Conservation (phyloP, 2,113 vertebrate species). For the Hystrix cristata region DNA sequence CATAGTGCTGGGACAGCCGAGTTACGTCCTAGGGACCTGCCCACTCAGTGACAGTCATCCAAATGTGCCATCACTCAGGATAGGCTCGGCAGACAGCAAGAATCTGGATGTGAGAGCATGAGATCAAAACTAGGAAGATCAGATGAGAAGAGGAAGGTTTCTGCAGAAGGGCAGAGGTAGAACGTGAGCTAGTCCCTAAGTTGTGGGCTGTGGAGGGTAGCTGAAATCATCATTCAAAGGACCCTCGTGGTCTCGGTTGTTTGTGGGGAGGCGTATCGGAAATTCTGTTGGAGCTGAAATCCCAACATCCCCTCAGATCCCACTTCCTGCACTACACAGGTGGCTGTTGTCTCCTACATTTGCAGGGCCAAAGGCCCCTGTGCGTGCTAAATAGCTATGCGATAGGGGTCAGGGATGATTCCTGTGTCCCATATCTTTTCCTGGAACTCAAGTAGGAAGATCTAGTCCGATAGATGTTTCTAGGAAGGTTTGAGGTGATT, state of each 20-base stretch:
- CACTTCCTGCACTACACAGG: neutral
- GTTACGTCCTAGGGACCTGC: neutral
- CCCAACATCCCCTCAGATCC: neutral
- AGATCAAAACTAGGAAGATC: neutral
- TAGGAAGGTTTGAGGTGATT: neutral
- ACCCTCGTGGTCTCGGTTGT: constrained; percentile 27
- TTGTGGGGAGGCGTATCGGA: neutral
- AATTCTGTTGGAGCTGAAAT: neutral
- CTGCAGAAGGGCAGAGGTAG: neutral
- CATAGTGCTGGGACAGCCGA: neutral
- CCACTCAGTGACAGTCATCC: neutral
- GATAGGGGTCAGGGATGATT: neutral
- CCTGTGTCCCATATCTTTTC: neutral
- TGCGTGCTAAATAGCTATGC: constrained; percentile 14
- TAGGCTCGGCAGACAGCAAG: neutral
- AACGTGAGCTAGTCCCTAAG: neutral
- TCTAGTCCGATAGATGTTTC: neutral
- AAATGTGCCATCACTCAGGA: neutral
- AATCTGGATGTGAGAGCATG: neutral
- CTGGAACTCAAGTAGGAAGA: constrained; percentile 1
- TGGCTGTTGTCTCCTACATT: constrained; percentile 9
- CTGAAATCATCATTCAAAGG: neutral
- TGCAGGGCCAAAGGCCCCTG: neutral
- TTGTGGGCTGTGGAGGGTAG: neutral
- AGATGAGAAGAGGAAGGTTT: neutral